Percentiles rank a stretch among this genome's conserved stretches.
Evolutionary conservation across 2,797 vertebrate genomes (phyloP).

Genomic region (Moxostoma hubbsi): DNA sequence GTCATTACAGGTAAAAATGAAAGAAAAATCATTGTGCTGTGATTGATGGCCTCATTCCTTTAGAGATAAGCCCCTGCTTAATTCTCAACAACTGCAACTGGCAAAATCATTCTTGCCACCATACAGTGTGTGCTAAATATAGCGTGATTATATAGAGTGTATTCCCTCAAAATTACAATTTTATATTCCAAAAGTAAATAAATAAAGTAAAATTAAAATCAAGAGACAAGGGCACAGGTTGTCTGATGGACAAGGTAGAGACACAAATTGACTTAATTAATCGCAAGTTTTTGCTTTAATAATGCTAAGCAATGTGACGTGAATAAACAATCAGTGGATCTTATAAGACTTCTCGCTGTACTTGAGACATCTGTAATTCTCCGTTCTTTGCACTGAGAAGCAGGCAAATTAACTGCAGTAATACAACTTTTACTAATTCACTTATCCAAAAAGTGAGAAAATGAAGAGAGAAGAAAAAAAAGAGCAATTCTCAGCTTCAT

Average conservation of each 20-base stretch:
- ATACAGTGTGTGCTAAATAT: conserved; percentile 3
- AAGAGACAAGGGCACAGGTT: conserved; percentile 73
- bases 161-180: conserved; percentile 77
- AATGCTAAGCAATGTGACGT: conserved; percentile 61
- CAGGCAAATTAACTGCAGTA: conserved; percentile 42
- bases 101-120: conserved; percentile 67
- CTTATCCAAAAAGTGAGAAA: conserved; percentile 50
- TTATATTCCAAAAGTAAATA: conserved; percentile 61
- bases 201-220: conserved; percentile 47
- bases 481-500: conserved; percentile 53
- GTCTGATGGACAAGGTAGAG: conserved; percentile 57
- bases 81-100: conserved; percentile 74
- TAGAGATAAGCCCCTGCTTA: conserved; percentile 77
- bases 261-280: conserved; percentile 65
- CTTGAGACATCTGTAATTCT: conserved; percentile 42
- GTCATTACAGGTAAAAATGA: conserved; percentile 76
- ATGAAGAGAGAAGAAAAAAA: conserved; percentile 29
- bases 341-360: conserved; percentile 19
- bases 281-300: conserved; percentile 63
- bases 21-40: conserved; percentile 72
- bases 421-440: conserved; percentile 53
- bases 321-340: conserved; percentile 41
- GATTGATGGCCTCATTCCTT: conserved; percentile 79
- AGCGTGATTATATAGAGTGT: conserved; percentile 74
- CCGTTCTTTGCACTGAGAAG: conserved; percentile 27